Evolutionary conservation across 2,888 invertebrate species (phyloP), one percentile per base, ranked within the genome.

Genomic region (Acleris literana): DNA sequence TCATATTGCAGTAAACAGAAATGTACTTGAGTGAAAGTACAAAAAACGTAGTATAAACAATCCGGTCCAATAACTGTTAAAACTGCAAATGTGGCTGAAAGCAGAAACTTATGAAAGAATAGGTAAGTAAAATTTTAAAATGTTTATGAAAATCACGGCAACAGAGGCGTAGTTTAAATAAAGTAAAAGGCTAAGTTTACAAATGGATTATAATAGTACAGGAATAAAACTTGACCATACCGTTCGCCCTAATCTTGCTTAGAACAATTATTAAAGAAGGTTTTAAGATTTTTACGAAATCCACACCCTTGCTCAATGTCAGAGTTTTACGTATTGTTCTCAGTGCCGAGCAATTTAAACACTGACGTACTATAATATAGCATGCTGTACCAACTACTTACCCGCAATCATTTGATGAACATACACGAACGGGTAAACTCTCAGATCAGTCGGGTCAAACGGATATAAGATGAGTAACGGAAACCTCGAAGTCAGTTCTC

Each of bases 11-110:
- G 70, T 6, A 69, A 70, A 43, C 69, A 69, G 60, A 85, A 83
- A 66, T 86, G 82, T 29, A 82, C 75, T 67, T 83, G 75, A 49
- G 86, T 78, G 67, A 80, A 84, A 11, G 83, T 79, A 51, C 82
- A 82, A n/a, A 73, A 76, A 1, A 78, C 73, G 25, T 82, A 81
- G 62, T 77, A 85, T 48, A 85, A 76, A 51, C 76, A 76, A 63
- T 85, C 86, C 3, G 81, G 75, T 1, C 81, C 82, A 56, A 78
- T 76, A 2, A 86, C 76, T 6, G 73, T 73, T 11, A 76, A 73
- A 5, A 78, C 64, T 5, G 76, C 72, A 5, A 78, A 59, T 48
- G 70, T 18, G 11, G 71, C 75, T 77, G 68, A 57, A 66, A 73
- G 29, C 29, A 51, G 61, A 68, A 20, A 68, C 71, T 57, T 44